Evolutionary conservation across 2,888 invertebrate genomes (phyloP).

Genomic region (Eilema depressum): DNA sequence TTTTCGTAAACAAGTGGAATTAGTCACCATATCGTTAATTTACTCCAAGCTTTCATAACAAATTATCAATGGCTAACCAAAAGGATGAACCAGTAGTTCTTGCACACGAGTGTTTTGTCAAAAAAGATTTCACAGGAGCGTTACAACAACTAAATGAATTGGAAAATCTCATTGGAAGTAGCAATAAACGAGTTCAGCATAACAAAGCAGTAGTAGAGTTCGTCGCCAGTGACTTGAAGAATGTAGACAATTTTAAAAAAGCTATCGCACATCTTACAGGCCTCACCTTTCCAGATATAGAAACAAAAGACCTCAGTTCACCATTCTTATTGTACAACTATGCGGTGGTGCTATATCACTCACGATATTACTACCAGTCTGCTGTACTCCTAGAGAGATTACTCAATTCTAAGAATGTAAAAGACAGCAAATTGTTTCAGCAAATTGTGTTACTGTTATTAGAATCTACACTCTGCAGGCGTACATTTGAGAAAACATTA

Average conservation of each 20-base stretch:
- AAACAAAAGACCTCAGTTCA: slow-evolving; percentile 70
- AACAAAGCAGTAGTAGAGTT: slow-evolving; percentile 95
- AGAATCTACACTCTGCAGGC: slow-evolving; percentile 78
- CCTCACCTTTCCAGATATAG: slow-evolving; percentile 79
- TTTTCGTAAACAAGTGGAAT: slow-evolving; percentile 42
- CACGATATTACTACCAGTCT: slow-evolving; percentile 91
- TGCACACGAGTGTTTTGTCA: slow-evolving; percentile 88
- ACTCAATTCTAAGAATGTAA: slow-evolving; percentile 70
- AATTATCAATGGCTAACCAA: slow-evolving; percentile 63
- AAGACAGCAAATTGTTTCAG: slow-evolving; percentile 74
- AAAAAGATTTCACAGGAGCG: slow-evolving; percentile 88
- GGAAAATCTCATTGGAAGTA: slow-evolving; percentile 85
- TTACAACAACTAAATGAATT: slow-evolving; percentile 89
- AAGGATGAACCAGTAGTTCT: slow-evolving; percentile 87
- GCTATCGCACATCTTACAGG: slow-evolving; percentile 88
- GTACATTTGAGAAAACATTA: slow-evolving; percentile 78
- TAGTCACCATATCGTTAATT: slow-evolving; percentile 14
- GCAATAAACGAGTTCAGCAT: slow-evolving; percentile 92
- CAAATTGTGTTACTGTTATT: slow-evolving; percentile 74
- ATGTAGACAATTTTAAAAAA: slow-evolving; percentile 91
- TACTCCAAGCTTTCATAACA: slow-evolving; percentile 22
- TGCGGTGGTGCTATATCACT: slow-evolving; percentile 92
- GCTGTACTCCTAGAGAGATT: slow-evolving; percentile 77
- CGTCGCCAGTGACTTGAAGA: slow-evolving; percentile 90
- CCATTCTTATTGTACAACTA: slow-evolving; percentile 91